Evolutionary conservation across 2,888 invertebrate species (phyloP).

Genomic region (Ochropleura leucogaster): DNA sequence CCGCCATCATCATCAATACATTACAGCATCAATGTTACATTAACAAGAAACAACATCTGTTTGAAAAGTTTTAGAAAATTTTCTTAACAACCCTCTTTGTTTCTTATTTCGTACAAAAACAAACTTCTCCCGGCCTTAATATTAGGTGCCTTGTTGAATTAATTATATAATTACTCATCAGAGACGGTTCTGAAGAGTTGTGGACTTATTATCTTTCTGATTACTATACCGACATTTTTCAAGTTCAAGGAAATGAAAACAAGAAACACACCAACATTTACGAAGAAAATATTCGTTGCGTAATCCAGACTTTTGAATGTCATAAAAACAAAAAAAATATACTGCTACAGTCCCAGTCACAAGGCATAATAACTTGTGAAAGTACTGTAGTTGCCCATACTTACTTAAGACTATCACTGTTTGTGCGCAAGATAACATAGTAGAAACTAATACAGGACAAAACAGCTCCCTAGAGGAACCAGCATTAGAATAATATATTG

Average conservation of each 20-base stretch:
- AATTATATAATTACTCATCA: conserved; percentile 85
- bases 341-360: too few relatives aligned
- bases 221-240: conserved; percentile 34
- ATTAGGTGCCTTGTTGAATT: conserved; percentile 85
- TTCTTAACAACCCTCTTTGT: conserved; percentile 78
- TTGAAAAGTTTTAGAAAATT: conserved; percentile 71
- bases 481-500: conserved; percentile 62
- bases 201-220: conserved; percentile 52
- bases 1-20: conserved; percentile 35
- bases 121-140: conserved; percentile 77
- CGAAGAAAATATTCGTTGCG: neutral
- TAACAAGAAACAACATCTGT: conserved; percentile 67
- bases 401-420: conserved; percentile 19
- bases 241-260: conserved; percentile 38
- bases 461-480: conserved; percentile 58
- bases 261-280: conserved; percentile 6
- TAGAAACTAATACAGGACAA: conserved; percentile 58
- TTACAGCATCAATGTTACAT: conserved; percentile 54
- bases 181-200: conserved; percentile 53
- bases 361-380: too few relatives aligned
- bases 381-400: too few relatives aligned
- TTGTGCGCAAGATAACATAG: conserved; percentile 45
- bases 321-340: too few relatives aligned
- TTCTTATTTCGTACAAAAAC: conserved; percentile 81
- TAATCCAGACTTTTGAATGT: too few relatives aligned